Conservation (phyloP, 2,888 invertebrate species). For the Smittia aterrima region DNA sequence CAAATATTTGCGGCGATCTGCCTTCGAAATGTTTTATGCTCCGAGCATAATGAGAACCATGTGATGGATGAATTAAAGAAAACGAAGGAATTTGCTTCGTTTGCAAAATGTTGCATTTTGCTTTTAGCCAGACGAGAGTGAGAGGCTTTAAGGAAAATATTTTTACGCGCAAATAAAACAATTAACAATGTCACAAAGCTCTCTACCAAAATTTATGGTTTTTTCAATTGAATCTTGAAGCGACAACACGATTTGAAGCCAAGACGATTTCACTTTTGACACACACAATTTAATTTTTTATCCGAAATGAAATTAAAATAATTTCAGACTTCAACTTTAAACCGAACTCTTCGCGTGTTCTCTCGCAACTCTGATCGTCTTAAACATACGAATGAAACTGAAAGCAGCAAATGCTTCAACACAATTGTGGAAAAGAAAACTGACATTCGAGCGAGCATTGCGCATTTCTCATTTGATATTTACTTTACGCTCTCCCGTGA, state of each 20-base stretch:
- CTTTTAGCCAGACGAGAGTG: no score
- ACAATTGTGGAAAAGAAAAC: not conserved
- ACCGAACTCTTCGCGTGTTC: not conserved
- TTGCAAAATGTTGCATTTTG: not conserved
- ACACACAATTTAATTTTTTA: not conserved
- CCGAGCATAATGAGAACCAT: not conserved
- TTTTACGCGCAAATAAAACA: not conserved
- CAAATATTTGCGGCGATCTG: not conserved
- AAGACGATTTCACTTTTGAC: not conserved
- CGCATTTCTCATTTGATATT: not conserved
- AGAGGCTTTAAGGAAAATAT: no score
- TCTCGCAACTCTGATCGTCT: slow-evolving; percentile 8
- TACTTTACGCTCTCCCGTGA: not conserved
- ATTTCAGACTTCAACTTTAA: not conserved
- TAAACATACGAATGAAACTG: slow-evolving; percentile 16
- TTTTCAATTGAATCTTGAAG: no score
- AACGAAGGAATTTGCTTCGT: not conserved
- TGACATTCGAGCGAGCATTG: not conserved
- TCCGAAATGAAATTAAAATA: not conserved
- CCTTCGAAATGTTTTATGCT: not conserved
- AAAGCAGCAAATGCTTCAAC: not conserved
- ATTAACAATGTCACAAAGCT: not conserved
- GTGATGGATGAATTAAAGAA: not conserved
- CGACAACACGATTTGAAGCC: no score
- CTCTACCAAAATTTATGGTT: no score